phyloP scores from a whole-genome alignment of 1,140 invertebrate genomes.

The Hycleus phaleratus region DNA sequence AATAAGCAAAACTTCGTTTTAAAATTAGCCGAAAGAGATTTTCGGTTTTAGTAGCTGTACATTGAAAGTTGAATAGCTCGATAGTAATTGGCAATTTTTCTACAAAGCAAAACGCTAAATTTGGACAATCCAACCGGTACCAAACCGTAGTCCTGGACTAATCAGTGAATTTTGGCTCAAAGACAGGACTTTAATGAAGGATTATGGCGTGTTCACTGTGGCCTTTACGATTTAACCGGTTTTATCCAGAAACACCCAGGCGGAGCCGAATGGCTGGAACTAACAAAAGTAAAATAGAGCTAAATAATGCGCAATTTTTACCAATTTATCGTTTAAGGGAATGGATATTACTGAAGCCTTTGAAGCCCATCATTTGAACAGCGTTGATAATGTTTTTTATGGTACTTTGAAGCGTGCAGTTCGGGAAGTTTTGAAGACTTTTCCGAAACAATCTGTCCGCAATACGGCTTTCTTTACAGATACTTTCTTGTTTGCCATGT shows the following conservation, averaged over 20 bases:
- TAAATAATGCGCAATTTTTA: not conserved
- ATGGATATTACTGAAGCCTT: conserved; percentile 69
- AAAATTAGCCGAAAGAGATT: conserved; percentile 6
- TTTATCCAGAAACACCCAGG: conserved; percentile 69
- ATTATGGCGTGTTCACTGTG: conserved; percentile 70
- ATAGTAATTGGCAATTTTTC: too few species aligned
- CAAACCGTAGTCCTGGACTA: conserved; percentile 10
- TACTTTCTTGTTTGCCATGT: conserved; percentile 42
- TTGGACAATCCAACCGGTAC: conserved; percentile 18
- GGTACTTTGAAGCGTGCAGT: conserved; percentile 52
- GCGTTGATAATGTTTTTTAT: conserved; percentile 51
- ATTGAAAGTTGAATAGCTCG: too few species aligned
- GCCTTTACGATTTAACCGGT: conserved; percentile 62
- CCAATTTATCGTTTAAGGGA: conserved; percentile 35
- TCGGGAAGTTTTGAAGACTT: conserved; percentile 30
- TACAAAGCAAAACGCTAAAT: conserved; percentile 7
- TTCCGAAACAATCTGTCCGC: conserved; percentile 32
- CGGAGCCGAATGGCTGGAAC: conserved; percentile 61
- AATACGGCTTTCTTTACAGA: conserved; percentile 49
- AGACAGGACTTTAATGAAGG: conserved; percentile 44
- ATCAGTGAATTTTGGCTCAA: conserved; percentile 27
- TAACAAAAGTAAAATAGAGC: conserved; percentile 20
- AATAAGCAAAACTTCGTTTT: conserved; percentile 19
- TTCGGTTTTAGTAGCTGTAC: too few species aligned
- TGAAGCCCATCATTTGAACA: conserved; percentile 52